Evolutionary conservation across 2,113 vertebrate species (phyloP), one percentile per base, ranked within the genome.

Genomic region (Forbesichthys papilliferus): DNA sequence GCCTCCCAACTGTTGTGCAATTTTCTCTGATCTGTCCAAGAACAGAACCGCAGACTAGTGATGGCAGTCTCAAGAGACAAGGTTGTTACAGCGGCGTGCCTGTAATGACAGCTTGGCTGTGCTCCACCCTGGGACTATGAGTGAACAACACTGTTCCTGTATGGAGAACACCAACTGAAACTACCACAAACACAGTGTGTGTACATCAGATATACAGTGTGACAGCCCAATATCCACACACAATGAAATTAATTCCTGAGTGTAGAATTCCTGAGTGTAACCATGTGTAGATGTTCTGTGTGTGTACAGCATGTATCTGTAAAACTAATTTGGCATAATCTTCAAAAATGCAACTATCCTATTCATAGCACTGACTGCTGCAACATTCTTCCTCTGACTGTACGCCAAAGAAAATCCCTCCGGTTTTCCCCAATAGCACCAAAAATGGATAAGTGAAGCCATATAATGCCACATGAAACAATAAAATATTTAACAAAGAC

Each of bases 51-150:
- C 60, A 55, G 58, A 67, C 48, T 34, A 66, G 56, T 5, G 5
- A 18, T 53, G 59, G 51, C 42, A 9, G 18, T 71, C 69, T 71
- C 51, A 48, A 10, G 56, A 72, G 72, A 72, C 69, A 4, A 54
- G 68, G 75, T 66, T 67, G 69, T 64, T 57, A 80, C 36, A 81
- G 47, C 68, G 27, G 61, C 60, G 59, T 66, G 55, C 34, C 66
- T 33, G 11, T 68, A 69, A 59, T 48, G 49, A 55, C 47, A 61
- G 61, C 52, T 20, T 48, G 16, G 57, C 3, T 1, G 55, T 42
- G 68, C 73, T 71, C 61, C 66, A 71, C 75, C 62, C 75, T 13
- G 6, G 54, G 13, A 53, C 59, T 51, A 52, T 61, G 34, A 70
- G 66, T n/a, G 57, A 66, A 77, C 47, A 70, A 71, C n/a, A 18